Conservation (phyloP, 2,888 invertebrate species). For the Synergus gifuensis region DNA sequence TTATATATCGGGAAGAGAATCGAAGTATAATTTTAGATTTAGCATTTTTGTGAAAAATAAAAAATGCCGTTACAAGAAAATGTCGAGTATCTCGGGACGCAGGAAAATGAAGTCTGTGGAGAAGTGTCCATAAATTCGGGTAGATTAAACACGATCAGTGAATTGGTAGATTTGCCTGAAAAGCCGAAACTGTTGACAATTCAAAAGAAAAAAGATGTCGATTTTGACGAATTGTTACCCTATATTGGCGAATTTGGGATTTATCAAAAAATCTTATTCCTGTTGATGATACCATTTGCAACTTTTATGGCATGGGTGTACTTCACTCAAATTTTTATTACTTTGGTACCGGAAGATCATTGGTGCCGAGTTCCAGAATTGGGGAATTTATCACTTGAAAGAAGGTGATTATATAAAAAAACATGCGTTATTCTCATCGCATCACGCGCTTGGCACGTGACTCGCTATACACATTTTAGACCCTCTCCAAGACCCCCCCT, state of each 20-base stretch:
- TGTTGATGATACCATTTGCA: constrained; percentile 92
- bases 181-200: constrained; percentile 18
- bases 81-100: constrained; percentile 54
- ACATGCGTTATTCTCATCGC: not conserved
- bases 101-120: constrained; percentile 49
- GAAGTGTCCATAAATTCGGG: constrained; percentile 25
- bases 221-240: constrained; percentile 91
- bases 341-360: constrained; percentile 88
- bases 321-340: constrained; percentile 93
- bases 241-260: constrained; percentile 91
- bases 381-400: constrained; percentile 82
- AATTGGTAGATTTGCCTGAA: constrained; percentile 43
- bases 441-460: too few species aligned
- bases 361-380: constrained; percentile 91
- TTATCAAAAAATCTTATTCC: constrained; percentile 91
- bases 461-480: too few species aligned
- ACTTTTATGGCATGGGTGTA: constrained; percentile 94
- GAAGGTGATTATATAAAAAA: constrained; percentile 81
- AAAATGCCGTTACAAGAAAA: constrained; percentile 72
- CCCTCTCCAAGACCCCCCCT: too few species aligned
- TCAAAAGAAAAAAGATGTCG: constrained; percentile 79
- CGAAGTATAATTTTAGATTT: not conserved
- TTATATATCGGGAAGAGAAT: not conserved
- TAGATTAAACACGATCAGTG: constrained; percentile 47
- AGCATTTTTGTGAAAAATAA: not conserved